Conservation (phyloP, 2,797 vertebrate genomes). For the Linurgus olivaceus region DNA sequence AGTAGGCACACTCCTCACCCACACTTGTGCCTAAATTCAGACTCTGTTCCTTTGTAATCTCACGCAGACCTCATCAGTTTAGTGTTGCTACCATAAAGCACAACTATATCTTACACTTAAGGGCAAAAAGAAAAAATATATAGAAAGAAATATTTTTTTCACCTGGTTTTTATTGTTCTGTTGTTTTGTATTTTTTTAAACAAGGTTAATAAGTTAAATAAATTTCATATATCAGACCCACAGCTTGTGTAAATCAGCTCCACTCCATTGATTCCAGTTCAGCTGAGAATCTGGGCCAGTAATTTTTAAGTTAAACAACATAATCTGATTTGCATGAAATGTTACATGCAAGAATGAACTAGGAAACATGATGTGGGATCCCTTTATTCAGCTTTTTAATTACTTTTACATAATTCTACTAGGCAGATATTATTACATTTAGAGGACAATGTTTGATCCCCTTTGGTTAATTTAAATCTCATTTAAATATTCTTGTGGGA, state of each 20-base stretch:
- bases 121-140: background rate
- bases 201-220: background rate
- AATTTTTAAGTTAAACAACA: constrained; percentile 33
- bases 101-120: background rate
- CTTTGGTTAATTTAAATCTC: constrained; percentile 15
- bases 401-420: constrained; percentile 29
- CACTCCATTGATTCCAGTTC: background rate
- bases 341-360: constrained; percentile 10
- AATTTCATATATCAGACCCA: background rate
- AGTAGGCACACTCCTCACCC: background rate
- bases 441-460: constrained; percentile 1
- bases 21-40: background rate
- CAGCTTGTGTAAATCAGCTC: background rate
- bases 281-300: background rate
- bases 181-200: background rate
- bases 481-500: constrained; percentile 10
- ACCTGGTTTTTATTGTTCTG: background rate
- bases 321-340: constrained; percentile 33
- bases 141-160: background rate
- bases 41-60: background rate
- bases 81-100: background rate
- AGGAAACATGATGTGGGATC: background rate
- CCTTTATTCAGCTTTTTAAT: constrained; percentile 33
- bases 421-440: background rate
- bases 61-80: background rate